phyloP scores from a whole-genome alignment of 2,797 vertebrate genomes.

The Sciurus vulgaris region DNA sequence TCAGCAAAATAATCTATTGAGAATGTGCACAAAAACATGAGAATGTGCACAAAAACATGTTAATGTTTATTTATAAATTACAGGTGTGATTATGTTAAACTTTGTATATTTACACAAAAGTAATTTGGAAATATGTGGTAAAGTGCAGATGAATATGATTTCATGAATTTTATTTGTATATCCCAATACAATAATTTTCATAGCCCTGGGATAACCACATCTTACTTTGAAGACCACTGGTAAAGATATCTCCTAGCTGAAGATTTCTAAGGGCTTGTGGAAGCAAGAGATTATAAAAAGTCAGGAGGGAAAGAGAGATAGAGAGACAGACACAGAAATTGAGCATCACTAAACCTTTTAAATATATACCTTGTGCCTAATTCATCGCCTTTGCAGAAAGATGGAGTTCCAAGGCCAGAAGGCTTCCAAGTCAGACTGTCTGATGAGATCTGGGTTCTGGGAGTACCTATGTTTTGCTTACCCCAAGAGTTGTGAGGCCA shows the following conservation, averaged over 20 bases:
- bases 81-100: conserved; percentile 13
- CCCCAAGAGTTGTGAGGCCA: neutral
- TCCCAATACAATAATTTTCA: neutral
- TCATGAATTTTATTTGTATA: neutral
- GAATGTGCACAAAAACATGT: neutral
- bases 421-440: neutral
- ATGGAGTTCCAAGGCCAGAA: neutral
- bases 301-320: neutral
- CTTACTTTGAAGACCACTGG: neutral
- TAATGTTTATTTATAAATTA: conserved; percentile 12
- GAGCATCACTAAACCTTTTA: neutral
- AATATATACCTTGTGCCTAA: neutral
- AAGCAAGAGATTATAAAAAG: neutral
- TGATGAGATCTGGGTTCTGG: neutral
- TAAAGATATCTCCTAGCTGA: neutral
- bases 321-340: neutral
- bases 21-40: neutral
- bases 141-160: neutral
- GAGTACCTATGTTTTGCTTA: neutral
- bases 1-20: conserved; percentile 27
- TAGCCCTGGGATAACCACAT: neutral
- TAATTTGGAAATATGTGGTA: neutral
- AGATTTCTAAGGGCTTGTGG: neutral
- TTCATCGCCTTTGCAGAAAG: neutral
- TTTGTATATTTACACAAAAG: conserved; percentile 2